Evolutionary conservation across 2,888 invertebrate species (phyloP).

Genomic region (Hypercompe scribonia): DNA sequence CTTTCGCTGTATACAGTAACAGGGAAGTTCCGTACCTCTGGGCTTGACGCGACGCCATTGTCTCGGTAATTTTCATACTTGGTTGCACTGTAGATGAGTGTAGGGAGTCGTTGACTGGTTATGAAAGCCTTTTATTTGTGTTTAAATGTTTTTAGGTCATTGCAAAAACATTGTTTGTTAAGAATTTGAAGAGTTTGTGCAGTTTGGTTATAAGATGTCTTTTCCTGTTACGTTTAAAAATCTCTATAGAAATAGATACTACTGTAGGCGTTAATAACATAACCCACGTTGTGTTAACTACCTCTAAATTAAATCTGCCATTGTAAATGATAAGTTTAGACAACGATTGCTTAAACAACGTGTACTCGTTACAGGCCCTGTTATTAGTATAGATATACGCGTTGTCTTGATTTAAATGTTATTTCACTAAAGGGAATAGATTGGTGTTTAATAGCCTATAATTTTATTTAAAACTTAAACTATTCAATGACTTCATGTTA

Average conservation of each 20-base stretch:
- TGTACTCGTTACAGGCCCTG: not conserved
- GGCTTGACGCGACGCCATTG: constrained; percentile 52
- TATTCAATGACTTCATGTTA: too few relatives aligned
- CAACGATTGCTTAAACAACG: not conserved
- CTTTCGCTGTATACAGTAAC: constrained; percentile 52
- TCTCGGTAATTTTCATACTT: constrained; percentile 56
- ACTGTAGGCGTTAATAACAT: not conserved
- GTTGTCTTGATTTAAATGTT: not conserved
- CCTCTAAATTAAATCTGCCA: not conserved
- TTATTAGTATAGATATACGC: not conserved
- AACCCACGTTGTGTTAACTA: not conserved
- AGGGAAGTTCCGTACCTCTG: constrained; percentile 49
- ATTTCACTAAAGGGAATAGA: too few relatives aligned
- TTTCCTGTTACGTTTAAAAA: not conserved
- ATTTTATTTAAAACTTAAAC: too few relatives aligned
- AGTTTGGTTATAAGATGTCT: not conserved
- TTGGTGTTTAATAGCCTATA: too few relatives aligned
- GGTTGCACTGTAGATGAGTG: constrained; percentile 57
- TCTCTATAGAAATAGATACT: not conserved
- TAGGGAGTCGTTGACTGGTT: constrained; percentile 39
- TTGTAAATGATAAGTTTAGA: not conserved
- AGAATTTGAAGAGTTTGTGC: not conserved
- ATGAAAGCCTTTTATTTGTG: constrained; percentile 16
- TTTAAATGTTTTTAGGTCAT: constrained; percentile 13
- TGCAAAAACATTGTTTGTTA: not conserved